Base-by-base conservation (phyloP, 2,797 vertebrate species). In the Falco biarmicus region DNA sequence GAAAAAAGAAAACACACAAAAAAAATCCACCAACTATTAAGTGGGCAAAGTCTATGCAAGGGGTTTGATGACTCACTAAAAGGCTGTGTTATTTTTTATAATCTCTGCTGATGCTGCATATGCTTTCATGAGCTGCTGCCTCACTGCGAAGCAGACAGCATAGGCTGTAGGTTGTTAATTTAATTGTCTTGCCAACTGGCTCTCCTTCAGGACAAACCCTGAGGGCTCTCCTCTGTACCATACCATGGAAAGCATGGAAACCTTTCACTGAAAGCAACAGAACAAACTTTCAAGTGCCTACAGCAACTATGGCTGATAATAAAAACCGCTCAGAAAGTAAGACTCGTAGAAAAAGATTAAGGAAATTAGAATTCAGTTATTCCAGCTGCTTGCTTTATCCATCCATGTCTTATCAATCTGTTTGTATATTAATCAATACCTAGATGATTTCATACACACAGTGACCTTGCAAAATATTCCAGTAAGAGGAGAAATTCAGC, bases 1-100 rank as follows among this genome's bases (percentile, higher is more conserved):
- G 13, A 21, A 8, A 25, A 26, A 61, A 74, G 43, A 53, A 82
- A 41, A 3, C 20, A 63, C 29, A 10, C 22, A 43, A 24, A n/a
- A 2, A 60, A 82, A 53, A 13, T 6, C 18, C 20, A 73, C 8
- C 17, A 79, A 39, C 45, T 64, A 82, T 51, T 45, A 95, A 32
- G 64, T 69, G 28, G 37, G 18, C 43, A 93, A 93, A 84, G 50
- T 29, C 63, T 80, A 8, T 64, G 48, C 47, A 68, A 73, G 39
- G 21, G 32, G 48, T 91, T 50, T 83, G 63, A 92, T 84, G 76
- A 90, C 57, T 95, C 66, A 84, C 59, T 95, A 82, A 95, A 50
- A 93, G 32, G 75, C 4, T 71, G 39, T 17, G 54, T 17, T 64
- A 25, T 48, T 64, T 63, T 77, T 90, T 56, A 90, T 24, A 79